These are phyloP conservation scores for Semaprochilodus insignis DNA, from an alignment of 2,797 vertebrate species.

Conservation along the genomic window DNA sequence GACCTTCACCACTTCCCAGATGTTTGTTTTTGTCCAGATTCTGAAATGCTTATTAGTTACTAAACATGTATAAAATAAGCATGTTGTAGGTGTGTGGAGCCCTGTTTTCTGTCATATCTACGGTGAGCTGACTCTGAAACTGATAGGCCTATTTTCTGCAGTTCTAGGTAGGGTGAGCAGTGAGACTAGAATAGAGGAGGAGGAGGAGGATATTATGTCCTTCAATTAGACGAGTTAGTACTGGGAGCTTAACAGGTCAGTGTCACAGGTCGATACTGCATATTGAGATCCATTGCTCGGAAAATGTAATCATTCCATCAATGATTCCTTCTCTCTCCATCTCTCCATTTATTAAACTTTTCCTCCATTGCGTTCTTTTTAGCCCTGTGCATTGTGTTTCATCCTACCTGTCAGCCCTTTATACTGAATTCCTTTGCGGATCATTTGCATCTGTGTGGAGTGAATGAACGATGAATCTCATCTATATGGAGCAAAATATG, in stretches of 20 bases:
- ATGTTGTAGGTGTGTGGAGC: not conserved
- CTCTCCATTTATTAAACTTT: conserved; percentile 2
- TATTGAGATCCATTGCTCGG: conserved; percentile 21
- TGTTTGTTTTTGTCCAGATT: not conserved
- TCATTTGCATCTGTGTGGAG: conserved; percentile 6
- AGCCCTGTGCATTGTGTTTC: conserved; percentile 3
- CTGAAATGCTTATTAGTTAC: not conserved
- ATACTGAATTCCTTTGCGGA: conserved; percentile 26
- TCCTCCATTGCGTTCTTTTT: conserved; percentile 10
- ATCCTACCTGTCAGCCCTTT: conserved; percentile 6
- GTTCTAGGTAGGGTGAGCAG: not conserved
- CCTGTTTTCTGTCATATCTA: not conserved
- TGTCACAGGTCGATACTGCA: conserved; percentile 15
- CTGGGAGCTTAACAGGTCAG: conserved; percentile 2
- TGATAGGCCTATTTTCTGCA: not conserved
- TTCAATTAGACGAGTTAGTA: not conserved
- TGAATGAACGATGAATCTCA: not conserved
- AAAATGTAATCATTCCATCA: conserved; percentile 4
- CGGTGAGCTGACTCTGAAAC: not conserved
- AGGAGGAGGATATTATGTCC: not conserved
- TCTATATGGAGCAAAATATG: not conserved
- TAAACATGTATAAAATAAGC: not conserved
- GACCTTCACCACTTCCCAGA: not conserved
- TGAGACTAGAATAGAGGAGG: not conserved
- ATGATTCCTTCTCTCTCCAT: conserved; percentile 48